Evolutionary conservation across 2,113 vertebrate genomes (phyloP).

Genomic region (Erythrocebus patas): DNA sequence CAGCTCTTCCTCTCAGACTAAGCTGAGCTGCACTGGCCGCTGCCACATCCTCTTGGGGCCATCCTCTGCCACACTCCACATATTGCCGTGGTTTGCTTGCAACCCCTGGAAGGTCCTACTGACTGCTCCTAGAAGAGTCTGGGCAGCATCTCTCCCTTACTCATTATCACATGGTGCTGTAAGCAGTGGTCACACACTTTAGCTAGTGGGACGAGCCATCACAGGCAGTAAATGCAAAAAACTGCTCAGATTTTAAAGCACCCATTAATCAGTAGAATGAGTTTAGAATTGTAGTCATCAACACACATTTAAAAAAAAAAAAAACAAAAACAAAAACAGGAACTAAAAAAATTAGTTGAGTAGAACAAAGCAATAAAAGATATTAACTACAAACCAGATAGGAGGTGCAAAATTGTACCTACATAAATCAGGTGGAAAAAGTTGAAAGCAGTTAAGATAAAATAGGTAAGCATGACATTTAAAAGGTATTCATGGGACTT

Average conservation of each 20-base stretch:
- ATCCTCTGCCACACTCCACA: background rate
- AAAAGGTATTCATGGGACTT: background rate
- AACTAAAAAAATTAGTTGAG: background rate
- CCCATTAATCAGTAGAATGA: background rate
- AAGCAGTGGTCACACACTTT: background rate
- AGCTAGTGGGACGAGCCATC: background rate
- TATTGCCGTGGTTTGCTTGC: background rate
- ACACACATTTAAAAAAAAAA: background rate
- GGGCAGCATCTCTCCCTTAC: background rate
- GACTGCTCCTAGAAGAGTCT: background rate
- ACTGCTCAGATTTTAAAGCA: background rate
- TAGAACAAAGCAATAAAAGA: background rate
- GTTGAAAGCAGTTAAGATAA: background rate
- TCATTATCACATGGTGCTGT: background rate
- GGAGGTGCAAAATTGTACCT: background rate
- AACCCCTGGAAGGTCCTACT: background rate
- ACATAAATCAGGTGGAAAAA: background rate
- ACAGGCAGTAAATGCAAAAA: background rate
- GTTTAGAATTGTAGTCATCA: background rate
- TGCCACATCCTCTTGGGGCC: background rate
- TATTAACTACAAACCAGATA: background rate
- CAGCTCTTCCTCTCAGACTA: background rate
- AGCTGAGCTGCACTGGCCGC: background rate
- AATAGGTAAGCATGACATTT: background rate
- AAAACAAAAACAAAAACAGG: background rate